A percentile compares a stretch with the other conserved stretches of the same genome.
Conservation (phyloP, 1,140 invertebrate genomes). For the Diabrotica virgifera region DNA sequence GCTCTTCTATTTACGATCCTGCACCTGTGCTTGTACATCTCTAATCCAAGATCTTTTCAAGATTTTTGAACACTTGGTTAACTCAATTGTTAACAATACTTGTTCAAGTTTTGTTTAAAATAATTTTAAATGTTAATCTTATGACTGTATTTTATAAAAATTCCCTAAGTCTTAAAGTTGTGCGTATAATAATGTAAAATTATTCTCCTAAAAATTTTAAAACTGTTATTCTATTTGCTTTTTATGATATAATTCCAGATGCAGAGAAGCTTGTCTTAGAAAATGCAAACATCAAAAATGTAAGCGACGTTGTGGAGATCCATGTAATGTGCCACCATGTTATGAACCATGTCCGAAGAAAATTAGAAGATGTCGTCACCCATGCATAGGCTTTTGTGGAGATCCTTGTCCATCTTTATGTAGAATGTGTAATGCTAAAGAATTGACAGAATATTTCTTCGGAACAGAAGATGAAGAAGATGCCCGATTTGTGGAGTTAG, state of each 20-base stretch:
- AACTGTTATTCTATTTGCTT: too few species aligned
- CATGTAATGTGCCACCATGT: slow-evolving; percentile 51
- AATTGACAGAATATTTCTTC: slow-evolving; percentile 54
- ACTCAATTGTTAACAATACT: too few species aligned
- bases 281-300: slow-evolving; percentile 51
- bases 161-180: too few species aligned
- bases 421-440: slow-evolving; percentile 51
- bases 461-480: slow-evolving; percentile 57
- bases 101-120: too few species aligned
- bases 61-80: too few species aligned
- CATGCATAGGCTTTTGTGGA: slow-evolving; percentile 66
- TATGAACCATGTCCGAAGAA: slow-evolving; percentile 32
- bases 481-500: slow-evolving; percentile 58
- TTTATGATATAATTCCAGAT: too few species aligned
- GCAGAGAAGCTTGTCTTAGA: slow-evolving; percentile 50
- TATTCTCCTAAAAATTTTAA: not conserved
- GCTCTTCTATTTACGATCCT: too few species aligned
- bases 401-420: slow-evolving; percentile 60
- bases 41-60: too few species aligned
- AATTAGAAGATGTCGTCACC: slow-evolving; percentile 55
- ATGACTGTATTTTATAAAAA: too few species aligned
- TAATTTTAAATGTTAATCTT: too few species aligned
- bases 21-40: too few species aligned
- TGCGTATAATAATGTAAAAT: too few species aligned
- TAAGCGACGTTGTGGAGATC: slow-evolving; percentile 53